Percentiles rank a stretch among this genome's conserved stretches.
These are phyloP conservation scores for Eledone cirrhosa DNA, from an alignment of 2,888 invertebrate species.

Conservation along the genomic window DNA sequence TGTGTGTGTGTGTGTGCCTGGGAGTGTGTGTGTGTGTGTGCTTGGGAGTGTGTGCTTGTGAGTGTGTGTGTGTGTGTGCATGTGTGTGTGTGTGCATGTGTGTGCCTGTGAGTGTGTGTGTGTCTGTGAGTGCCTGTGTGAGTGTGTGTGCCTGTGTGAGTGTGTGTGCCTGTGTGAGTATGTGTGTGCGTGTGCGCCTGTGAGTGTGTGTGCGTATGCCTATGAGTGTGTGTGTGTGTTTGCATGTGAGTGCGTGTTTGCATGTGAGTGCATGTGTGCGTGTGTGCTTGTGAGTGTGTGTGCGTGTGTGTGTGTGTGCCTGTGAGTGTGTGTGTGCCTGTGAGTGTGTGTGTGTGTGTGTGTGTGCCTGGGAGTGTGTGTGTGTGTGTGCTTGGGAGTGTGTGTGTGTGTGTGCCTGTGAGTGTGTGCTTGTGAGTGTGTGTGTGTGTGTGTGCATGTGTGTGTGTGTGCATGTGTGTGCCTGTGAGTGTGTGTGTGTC, in stretches of 20 bases:
- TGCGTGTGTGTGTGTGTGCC: not conserved
- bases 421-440: not conserved
- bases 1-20: too few relatives aligned
- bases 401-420: not conserved
- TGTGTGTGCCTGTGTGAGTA: too few relatives aligned
- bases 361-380: not conserved
- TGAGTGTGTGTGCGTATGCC: too few relatives aligned
- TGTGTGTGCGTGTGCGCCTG: too few relatives aligned
- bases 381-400: not conserved
- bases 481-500: not conserved
- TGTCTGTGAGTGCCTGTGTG: too few relatives aligned
- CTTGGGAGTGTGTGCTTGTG: too few relatives aligned
- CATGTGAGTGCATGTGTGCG: not conserved
- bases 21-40: too few relatives aligned
- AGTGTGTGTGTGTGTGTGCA: too few relatives aligned
- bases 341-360: not conserved
- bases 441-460: not conserved
- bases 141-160: too few relatives aligned
- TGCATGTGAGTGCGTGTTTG: not conserved
- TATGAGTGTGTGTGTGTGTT: not conserved
- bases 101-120: too few relatives aligned
- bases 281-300: not conserved
- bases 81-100: too few relatives aligned
- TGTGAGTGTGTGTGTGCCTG: not conserved
- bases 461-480: not conserved